Base-by-base conservation (phyloP, 92 coral and sea anemone genomes). In the Pocillopora meandrina region DNA sequence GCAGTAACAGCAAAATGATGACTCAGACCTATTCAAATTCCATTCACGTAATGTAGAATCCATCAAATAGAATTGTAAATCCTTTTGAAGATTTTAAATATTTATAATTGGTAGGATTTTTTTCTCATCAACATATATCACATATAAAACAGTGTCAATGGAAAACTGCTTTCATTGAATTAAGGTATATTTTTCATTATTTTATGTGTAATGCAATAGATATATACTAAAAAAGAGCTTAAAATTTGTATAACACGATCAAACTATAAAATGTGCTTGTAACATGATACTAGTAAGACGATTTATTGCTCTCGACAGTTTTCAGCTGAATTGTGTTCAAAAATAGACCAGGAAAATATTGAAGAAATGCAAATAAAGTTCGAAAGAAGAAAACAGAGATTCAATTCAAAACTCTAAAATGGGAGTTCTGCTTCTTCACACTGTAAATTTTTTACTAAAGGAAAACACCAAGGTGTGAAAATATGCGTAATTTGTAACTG, bases 61-160 rank as follows among this genome's bases (percentile, higher is more conserved):
- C 33, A 70, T 57, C 34, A 59, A 52, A 26, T 1, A 57, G 10
- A 58, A 52, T 21, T 56, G 33, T 65, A 75, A 65, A 65, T 56
- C 74, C 72, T 18, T 23, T 65, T 76, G 23, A 56, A 70, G 35
- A 35, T 35, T 58, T 81, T 35, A 81, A 81, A 81, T 81, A 57
- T 70, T 70, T 70, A 70, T 58, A 59, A 70, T 71, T 13, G 6
- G 66, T n/a, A 57, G 66, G 17, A 68, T 60, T 68, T 80, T 42
- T 42, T 67, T 57, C 84, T 56, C 72, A 80, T 80, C 59, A 71
- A 81, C 74, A 81, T 70, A 71, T 58, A 81, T 71, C 61, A 70
- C 57, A 57, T n/a, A 13, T 69, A 65, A 56, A 56, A 70, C 59
- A 76, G 59, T 70, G 85, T 81, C 58, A 70, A 36, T 72, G 47